Evolutionary conservation across 2,888 invertebrate genomes (phyloP).

Genomic region (Aporophyla nigra): DNA sequence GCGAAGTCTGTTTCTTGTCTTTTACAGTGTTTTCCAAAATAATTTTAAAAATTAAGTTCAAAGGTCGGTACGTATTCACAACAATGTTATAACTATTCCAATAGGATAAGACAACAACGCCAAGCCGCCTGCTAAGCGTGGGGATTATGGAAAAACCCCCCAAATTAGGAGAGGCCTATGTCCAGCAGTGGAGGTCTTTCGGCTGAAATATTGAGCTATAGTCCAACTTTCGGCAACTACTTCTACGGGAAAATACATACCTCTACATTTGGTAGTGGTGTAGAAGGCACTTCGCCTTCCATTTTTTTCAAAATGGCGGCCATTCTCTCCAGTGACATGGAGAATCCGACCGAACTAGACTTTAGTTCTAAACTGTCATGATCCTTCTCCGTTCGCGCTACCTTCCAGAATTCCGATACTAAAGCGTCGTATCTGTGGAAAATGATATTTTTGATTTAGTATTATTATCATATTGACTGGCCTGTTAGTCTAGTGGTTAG

Average conservation of each 20-base stretch:
- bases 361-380: constrained; percentile 76
- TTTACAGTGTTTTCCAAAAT: background rate
- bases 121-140: too few relatives aligned
- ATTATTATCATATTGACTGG: too few relatives aligned
- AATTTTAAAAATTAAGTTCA: background rate
- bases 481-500: too few relatives aligned
- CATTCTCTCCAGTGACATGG: constrained; percentile 95
- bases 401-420: constrained; percentile 93
- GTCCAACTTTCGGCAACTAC: background rate
- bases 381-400: constrained; percentile 81
- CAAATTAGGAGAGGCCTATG: too few relatives aligned
- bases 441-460: background rate
- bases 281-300: constrained; percentile 90
- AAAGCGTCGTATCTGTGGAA: constrained; percentile 93
- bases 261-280: constrained; percentile 89
- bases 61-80: too few relatives aligned
- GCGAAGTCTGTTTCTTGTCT: background rate
- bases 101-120: too few relatives aligned
- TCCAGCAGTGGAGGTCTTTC: too few relatives aligned
- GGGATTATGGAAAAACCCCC: too few relatives aligned
- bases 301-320: constrained; percentile 91
- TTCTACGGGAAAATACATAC: constrained; percentile 62
- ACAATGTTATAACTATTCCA: background rate
- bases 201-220: background rate
- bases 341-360: constrained; percentile 94